phyloP scores from a whole-genome alignment of 30 jellyfish, hydroid and myxozoan genomes.

The Aurelia aurita complex sp. Pacific region DNA sequence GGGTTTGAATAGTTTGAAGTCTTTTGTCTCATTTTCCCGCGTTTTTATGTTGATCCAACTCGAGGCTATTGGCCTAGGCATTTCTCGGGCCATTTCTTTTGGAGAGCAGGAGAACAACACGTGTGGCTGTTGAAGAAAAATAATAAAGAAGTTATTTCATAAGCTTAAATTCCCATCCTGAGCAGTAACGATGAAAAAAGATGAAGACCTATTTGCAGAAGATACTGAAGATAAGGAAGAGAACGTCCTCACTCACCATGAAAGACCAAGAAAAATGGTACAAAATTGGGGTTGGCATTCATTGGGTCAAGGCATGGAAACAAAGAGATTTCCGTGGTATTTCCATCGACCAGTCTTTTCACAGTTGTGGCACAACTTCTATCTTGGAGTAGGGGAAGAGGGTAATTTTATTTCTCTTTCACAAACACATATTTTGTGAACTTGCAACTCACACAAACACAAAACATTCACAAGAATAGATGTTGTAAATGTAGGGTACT shows the following conservation, averaged over 20 bases:
- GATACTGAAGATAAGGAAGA: background rate
- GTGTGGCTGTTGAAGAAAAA: background rate
- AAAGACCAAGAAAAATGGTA: slow-evolving; percentile 40
- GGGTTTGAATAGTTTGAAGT: too few species aligned
- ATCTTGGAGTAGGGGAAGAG: slow-evolving; percentile 54
- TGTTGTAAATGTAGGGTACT: too few species aligned
- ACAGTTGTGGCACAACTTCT: slow-evolving; percentile 47
- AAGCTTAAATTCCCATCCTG: background rate
- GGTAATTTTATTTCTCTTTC: background rate
- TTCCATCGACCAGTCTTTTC: slow-evolving; percentile 41
- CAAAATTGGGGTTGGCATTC: slow-evolving; percentile 21
- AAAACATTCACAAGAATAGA: background rate
- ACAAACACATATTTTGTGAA: background rate
- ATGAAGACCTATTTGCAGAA: background rate
- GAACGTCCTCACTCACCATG: slow-evolving; percentile 9
- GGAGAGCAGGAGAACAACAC: too few species aligned
- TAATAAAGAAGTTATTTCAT: background rate
- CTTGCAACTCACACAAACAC: background rate
- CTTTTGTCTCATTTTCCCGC: too few species aligned
- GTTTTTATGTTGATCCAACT: too few species aligned
- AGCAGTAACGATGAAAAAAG: background rate
- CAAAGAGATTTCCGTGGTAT: slow-evolving; percentile 37
- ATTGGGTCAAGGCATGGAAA: slow-evolving; percentile 49
- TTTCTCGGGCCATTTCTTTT: too few species aligned
- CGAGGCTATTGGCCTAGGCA: too few species aligned